These are phyloP conservation scores for Huso huso DNA, from an alignment of 2,797 vertebrate genomes.

Conservation along the genomic window DNA sequence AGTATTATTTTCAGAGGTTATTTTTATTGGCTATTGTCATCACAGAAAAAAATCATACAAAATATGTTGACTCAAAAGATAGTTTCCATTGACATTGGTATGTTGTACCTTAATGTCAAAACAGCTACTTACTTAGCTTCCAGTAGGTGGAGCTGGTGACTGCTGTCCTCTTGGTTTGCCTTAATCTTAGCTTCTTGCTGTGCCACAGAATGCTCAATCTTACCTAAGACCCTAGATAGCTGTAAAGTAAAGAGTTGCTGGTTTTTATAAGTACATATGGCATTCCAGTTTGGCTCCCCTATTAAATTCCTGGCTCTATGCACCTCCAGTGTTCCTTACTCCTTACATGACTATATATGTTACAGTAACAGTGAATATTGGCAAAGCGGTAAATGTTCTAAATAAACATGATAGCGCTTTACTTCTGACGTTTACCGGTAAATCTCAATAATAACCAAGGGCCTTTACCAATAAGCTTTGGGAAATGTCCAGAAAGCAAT, in stretches of 20 bases:
- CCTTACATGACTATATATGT: background rate
- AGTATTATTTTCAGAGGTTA: background rate
- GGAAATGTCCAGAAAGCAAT: too few relatives aligned
- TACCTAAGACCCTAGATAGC: constrained; percentile 60
- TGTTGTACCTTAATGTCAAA: background rate
- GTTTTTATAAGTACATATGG: background rate
- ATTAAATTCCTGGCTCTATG: background rate
- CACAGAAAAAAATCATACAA: background rate
- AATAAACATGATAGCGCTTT: too few relatives aligned
- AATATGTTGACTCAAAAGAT: background rate
- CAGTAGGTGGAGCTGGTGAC: constrained; percentile 59
- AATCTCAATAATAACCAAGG: background rate
- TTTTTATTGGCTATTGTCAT: too few relatives aligned
- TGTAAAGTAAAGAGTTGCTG: constrained; percentile 25
- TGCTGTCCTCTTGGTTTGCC: constrained; percentile 55
- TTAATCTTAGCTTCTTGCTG: constrained; percentile 61
- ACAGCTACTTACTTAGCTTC: constrained; percentile 48
- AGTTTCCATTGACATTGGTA: too few relatives aligned
- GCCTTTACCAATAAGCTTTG: too few relatives aligned
- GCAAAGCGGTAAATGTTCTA: too few relatives aligned
- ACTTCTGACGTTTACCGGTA: too few relatives aligned
- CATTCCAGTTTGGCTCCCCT: background rate
- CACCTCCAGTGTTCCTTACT: too few relatives aligned
- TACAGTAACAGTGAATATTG: background rate
- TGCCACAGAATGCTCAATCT: constrained; percentile 55